These are phyloP conservation scores for Tenodera sinensis DNA, from an alignment of 2,888 invertebrate species.

Conservation along the genomic window DNA sequence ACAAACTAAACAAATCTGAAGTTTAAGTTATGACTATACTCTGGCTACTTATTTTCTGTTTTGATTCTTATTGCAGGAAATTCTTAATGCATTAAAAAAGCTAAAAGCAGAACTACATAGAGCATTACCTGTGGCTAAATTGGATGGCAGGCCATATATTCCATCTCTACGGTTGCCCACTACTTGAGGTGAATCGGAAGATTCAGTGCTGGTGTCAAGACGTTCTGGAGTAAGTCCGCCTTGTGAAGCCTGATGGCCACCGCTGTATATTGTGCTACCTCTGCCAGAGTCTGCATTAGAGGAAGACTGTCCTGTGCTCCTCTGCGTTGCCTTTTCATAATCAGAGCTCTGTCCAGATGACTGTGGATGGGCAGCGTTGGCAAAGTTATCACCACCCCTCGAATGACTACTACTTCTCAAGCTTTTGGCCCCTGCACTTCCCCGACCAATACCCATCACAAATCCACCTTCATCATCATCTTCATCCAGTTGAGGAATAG, in stretches of 20 bases:
- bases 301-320: conserved; percentile 51
- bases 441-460: conserved; percentile 39
- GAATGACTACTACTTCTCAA: background rate
- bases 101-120: background rate
- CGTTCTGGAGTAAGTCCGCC: conserved; percentile 17
- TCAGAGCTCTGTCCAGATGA: conserved; percentile 46
- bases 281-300: conserved; percentile 76
- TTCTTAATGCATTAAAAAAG: too few relatives aligned
- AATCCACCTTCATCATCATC: conserved; percentile 63
- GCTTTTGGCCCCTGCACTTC: background rate
- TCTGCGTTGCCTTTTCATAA: conserved; percentile 67
- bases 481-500: conserved; percentile 45
- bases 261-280: conserved; percentile 77
- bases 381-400: background rate
- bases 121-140: background rate
- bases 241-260: conserved; percentile 46
- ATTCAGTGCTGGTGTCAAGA: conserved; percentile 34
- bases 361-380: background rate
- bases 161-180: background rate
- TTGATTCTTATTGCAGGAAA: too few relatives aligned
- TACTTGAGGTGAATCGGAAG: conserved; percentile 24
- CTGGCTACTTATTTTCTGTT: too few relatives aligned
- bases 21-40: too few relatives aligned
- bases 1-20: too few relatives aligned
- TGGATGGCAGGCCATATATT: conserved; percentile 7